Evolutionary conservation across 1,140 invertebrate genomes (phyloP).

Genomic region (Heliothis subflexa): DNA sequence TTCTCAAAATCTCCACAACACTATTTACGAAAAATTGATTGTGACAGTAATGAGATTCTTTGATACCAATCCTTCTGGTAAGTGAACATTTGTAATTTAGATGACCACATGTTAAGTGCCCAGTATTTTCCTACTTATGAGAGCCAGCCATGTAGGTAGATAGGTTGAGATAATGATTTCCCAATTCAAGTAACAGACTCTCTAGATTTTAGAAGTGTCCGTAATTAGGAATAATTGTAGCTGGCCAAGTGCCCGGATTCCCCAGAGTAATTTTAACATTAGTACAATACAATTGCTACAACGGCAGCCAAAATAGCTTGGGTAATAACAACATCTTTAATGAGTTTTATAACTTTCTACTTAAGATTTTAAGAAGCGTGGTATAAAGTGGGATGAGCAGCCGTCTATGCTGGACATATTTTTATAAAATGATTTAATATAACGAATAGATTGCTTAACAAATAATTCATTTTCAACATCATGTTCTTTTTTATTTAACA

Average conservation of each 20-base stretch:
- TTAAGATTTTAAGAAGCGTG: no score
- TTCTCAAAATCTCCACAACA: constrained; percentile 89
- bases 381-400: no score
- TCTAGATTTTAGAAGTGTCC: neutral
- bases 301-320: neutral
- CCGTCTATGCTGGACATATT: no score
- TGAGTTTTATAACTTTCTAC: no score
- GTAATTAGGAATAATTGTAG: neutral
- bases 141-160: no score
- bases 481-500: constrained; percentile 73
- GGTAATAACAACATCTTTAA: no score
- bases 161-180: no score
- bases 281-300: neutral
- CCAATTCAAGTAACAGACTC: neutral
- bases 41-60: constrained; percentile 92
- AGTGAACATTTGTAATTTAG: constrained; percentile 38
- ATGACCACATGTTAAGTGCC: no score
- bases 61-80: constrained; percentile 87
- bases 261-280: neutral
- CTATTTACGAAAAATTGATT: constrained; percentile 88
- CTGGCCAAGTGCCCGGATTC: neutral
- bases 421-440: neutral
- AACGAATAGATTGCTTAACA: neutral
- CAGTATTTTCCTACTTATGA: no score
- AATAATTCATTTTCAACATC: neutral